These are phyloP conservation scores for Phortica magna DNA, from an alignment of 2,888 invertebrate species.

Conservation along the genomic window DNA sequence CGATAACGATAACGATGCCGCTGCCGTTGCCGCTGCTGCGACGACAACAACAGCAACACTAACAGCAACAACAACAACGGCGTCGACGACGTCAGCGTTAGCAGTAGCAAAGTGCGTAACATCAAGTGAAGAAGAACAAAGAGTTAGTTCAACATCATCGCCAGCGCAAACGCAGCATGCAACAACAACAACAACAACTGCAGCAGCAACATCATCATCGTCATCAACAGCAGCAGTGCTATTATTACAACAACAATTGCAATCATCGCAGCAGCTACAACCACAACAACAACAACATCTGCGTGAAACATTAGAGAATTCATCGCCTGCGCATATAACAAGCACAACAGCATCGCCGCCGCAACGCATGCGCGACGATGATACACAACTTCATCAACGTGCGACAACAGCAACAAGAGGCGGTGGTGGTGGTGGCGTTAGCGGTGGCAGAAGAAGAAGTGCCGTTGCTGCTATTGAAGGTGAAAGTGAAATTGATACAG, in stretches of 20 bases:
- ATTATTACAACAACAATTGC: slow-evolving; percentile 41
- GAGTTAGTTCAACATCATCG: slow-evolving; percentile 36
- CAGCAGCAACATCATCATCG: background rate
- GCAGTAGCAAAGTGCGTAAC: slow-evolving; percentile 36
- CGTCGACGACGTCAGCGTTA: slow-evolving; percentile 40
- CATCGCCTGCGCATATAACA: slow-evolving; percentile 72
- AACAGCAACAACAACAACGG: slow-evolving; percentile 27
- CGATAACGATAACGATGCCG: too few relatives aligned
- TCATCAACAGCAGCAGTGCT: slow-evolving; percentile 48
- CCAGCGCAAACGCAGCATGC: slow-evolving; percentile 29
- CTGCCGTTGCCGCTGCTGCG: slow-evolving; percentile 50
- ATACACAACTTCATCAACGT: slow-evolving; percentile 53
- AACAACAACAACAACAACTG: slow-evolving; percentile 25
- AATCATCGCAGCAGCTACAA: slow-evolving; percentile 42
- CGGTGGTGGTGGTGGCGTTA: background rate
- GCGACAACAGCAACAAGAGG: slow-evolving; percentile 48
- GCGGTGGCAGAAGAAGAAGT: background rate
- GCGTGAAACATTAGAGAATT: slow-evolving; percentile 43
- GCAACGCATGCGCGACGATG: slow-evolving; percentile 66
- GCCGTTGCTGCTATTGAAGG: background rate
- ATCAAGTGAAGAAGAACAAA: slow-evolving; percentile 33
- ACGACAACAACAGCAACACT: slow-evolving; percentile 54
- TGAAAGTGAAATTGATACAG: slow-evolving; percentile 39
- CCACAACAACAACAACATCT: slow-evolving; percentile 43
- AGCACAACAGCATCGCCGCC: slow-evolving; percentile 76